A percentile compares a stretch with the other conserved stretches of the same genome.
These are phyloP conservation scores for Alaudala cheleensis DNA, from an alignment of 2,113 vertebrate species.

Conservation along the genomic window DNA sequence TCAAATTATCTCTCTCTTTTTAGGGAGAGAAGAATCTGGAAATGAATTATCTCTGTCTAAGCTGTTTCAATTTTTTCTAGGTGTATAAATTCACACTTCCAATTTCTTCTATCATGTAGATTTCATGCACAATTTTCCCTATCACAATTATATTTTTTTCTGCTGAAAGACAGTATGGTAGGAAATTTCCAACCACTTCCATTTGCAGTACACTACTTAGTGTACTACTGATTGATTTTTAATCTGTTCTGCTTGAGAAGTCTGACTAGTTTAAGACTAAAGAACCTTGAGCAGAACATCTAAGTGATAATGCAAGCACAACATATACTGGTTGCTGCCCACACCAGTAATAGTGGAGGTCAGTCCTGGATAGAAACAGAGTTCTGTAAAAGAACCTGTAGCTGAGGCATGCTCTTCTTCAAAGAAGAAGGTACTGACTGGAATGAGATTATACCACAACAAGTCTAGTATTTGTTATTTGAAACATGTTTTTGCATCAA, in stretches of 20 bases:
- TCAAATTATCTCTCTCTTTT: not conserved
- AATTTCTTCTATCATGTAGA: not conserved
- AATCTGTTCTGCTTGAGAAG: not conserved
- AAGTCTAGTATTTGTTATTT: not conserved
- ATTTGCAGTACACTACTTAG: not conserved
- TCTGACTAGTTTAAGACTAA: not conserved
- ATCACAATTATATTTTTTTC: not conserved
- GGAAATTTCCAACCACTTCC: not conserved
- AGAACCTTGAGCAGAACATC: not conserved
- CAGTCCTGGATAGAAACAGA: not conserved
- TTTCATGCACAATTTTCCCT: not conserved
- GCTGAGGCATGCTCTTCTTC: not conserved
- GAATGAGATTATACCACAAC: not conserved
- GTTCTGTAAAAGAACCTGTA: not conserved
- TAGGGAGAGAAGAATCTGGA: not conserved
- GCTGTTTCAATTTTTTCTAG: not conserved
- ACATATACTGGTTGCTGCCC: not conserved
- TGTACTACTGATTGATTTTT: not conserved
- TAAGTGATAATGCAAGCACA: not conserved
- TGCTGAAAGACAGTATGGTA: not conserved
- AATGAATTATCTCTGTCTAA: not conserved
- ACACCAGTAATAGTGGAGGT: not conserved
- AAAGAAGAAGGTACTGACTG: not conserved
- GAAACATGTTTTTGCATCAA: not conserved
- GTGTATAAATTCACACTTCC: not conserved